Conservation (phyloP, 2,113 vertebrate genomes). For the Seriola dumerili region DNA sequence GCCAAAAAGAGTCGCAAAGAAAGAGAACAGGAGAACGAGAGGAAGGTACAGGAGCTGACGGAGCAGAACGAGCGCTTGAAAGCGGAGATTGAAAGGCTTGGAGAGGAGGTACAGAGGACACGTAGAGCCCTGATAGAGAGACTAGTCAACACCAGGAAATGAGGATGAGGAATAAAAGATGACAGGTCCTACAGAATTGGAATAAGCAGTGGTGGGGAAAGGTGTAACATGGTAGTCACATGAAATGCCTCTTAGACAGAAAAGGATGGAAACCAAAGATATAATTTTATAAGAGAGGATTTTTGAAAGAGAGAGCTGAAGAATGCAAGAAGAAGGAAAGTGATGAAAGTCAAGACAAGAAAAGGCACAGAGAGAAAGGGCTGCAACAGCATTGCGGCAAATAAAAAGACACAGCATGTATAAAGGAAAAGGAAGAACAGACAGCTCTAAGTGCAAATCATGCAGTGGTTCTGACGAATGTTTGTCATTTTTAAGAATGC, state of each 20-base stretch:
- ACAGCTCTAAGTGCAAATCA: slow-evolving; percentile 57
- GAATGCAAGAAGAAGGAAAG: slow-evolving; percentile 66
- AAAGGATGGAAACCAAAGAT: slow-evolving; percentile 76
- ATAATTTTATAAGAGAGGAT: slow-evolving; percentile 45
- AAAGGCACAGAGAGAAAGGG: slow-evolving; percentile 57
- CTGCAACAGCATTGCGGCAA: slow-evolving; percentile 79
- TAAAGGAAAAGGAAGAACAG: slow-evolving; percentile 52
- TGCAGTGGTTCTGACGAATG: slow-evolving; percentile 59
- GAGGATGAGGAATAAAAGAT: slow-evolving; percentile 48
- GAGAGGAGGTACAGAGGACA: slow-evolving; percentile 89
- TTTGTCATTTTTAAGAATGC: slow-evolving; percentile 53
- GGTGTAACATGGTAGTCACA: slow-evolving; percentile 54
- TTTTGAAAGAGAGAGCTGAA: slow-evolving; percentile 40
- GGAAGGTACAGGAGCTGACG: slow-evolving; percentile 88
- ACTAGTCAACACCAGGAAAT: slow-evolving; percentile 89
- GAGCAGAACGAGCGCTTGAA: slow-evolving; percentile 92
- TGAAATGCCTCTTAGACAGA: slow-evolving; percentile 65
- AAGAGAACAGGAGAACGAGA: slow-evolving; percentile 89
- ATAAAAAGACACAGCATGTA: slow-evolving; percentile 74
- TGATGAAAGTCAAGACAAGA: slow-evolving; percentile 74
- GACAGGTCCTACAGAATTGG: slow-evolving; percentile 61
- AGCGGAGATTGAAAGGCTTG: slow-evolving; percentile 89
- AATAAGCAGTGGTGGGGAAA: slow-evolving; percentile 63
- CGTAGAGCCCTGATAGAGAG: slow-evolving; percentile 91
- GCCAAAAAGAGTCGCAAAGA: slow-evolving; percentile 90